Percentiles rank a stretch among this genome's conserved stretches.
Conservation (phyloP, 2,888 invertebrate species). For the Ectobius pallidus region DNA sequence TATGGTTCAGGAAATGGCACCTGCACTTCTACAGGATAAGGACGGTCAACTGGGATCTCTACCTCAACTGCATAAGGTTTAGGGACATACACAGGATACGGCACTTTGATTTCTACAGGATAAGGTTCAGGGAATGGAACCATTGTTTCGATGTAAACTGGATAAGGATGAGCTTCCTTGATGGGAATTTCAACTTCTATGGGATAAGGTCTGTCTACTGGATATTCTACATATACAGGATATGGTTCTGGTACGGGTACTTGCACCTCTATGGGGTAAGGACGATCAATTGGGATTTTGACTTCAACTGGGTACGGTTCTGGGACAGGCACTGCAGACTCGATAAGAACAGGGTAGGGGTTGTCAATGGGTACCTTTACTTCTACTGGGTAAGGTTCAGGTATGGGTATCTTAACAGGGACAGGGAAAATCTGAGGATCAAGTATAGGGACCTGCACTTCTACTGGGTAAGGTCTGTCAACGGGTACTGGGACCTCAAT, state of each 20-base stretch:
- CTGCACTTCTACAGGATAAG: conserved; percentile 63
- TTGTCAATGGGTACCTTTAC: conserved; percentile 22
- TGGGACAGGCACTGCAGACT: conserved; percentile 56
- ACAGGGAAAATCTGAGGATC: conserved; percentile 15
- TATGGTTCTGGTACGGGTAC: conserved; percentile 64
- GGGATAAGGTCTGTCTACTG: conserved; percentile 29
- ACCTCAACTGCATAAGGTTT: conserved; percentile 51
- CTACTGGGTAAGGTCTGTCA: conserved; percentile 76
- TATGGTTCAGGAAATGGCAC: conserved; percentile 75
- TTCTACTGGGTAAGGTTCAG: conserved; percentile 60
- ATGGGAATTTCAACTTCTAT: conserved; percentile 51
- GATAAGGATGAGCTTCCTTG: conserved; percentile 60
- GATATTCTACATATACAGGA: conserved; percentile 73
- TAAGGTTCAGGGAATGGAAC: conserved; percentile 67
- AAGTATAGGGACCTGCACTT: conserved; percentile 31
- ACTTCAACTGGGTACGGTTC: conserved; percentile 73
- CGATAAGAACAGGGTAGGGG: conserved; percentile 53
- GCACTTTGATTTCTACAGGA: conserved; percentile 52
- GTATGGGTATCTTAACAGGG: conserved; percentile 62
- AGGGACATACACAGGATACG: conserved; percentile 54
- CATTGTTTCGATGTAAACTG: conserved; percentile 53
- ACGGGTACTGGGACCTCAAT: conserved; percentile 63
- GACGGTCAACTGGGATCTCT: conserved; percentile 36
- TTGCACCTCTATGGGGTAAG: conserved; percentile 50
- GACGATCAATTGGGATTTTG: conserved; percentile 58